Evolutionary conservation across 2,888 invertebrate genomes (phyloP).

Genomic region (Hypsopygia costalis): DNA sequence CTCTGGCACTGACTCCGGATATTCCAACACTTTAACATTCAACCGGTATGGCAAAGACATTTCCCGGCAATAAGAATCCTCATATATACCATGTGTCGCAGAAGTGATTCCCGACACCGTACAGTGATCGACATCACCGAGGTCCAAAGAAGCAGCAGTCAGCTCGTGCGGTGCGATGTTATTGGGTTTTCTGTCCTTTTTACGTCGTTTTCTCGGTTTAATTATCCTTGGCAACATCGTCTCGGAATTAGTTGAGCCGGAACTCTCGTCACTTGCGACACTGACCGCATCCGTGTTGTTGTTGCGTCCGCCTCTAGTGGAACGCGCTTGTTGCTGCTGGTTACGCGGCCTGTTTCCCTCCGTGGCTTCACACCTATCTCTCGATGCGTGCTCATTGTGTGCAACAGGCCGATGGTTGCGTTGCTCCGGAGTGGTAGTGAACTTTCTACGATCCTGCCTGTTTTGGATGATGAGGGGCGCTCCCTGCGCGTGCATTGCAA

Average conservation of each 20-base stretch:
- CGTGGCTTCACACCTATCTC: slow-evolving; percentile 58
- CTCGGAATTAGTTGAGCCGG: slow-evolving; percentile 83
- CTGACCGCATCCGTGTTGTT: slow-evolving; percentile 85
- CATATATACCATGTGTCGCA: slow-evolving; percentile 60
- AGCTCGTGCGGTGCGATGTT: slow-evolving; percentile 72
- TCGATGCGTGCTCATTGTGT: slow-evolving; percentile 47
- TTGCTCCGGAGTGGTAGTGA: slow-evolving; percentile 59
- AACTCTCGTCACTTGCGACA: slow-evolving; percentile 89
- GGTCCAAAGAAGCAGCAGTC: slow-evolving; percentile 55
- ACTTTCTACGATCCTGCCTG: slow-evolving; percentile 79
- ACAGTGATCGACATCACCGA: slow-evolving; percentile 71
- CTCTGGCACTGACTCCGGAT: slow-evolving; percentile 59
- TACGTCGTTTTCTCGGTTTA: slow-evolving; percentile 92
- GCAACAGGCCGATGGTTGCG: slow-evolving; percentile 57
- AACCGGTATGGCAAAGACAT: slow-evolving; percentile 72
- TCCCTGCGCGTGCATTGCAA: slow-evolving; percentile 92
- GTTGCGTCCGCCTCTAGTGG: slow-evolving; percentile 61
- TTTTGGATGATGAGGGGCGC: slow-evolving; percentile 90
- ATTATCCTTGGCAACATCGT: slow-evolving; percentile 92
- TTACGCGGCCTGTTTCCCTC: slow-evolving; percentile 64
- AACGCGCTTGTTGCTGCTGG: slow-evolving; percentile 65
- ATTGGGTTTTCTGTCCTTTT: slow-evolving; percentile 91
- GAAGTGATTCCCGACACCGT: slow-evolving; percentile 53
- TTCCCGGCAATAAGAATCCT: slow-evolving; percentile 71
- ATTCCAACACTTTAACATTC: slow-evolving; percentile 67